Evolutionary conservation across 2,113 vertebrate species (phyloP).

Genomic region (Mesitornis unicolor): DNA sequence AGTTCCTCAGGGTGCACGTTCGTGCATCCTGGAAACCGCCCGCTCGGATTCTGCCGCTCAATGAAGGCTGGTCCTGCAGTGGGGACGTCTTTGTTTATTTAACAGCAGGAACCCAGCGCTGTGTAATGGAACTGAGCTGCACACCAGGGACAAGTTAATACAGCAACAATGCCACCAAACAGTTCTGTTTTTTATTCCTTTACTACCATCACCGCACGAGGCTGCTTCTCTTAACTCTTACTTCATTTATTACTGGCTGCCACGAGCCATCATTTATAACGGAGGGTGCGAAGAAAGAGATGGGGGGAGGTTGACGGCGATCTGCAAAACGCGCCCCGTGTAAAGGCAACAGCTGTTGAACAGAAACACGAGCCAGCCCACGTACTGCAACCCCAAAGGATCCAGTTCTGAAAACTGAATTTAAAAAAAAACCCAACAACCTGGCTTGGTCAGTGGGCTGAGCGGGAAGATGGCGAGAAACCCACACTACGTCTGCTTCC

Average conservation of each 20-base stretch:
- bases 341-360: neutral
- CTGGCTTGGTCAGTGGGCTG: neutral
- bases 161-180: neutral
- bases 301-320: neutral
- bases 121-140: neutral
- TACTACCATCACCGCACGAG: neutral
- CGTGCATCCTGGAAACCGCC: neutral
- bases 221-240: neutral
- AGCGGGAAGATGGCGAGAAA: neutral
- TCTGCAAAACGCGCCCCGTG: fast-evolving
- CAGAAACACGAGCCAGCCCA: neutral
- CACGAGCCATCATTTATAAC: fast-evolving
- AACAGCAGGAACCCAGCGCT: neutral
- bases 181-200: neutral
- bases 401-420: neutral
- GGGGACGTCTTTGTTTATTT: neutral
- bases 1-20: neutral
- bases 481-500: neutral
- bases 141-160: neutral
- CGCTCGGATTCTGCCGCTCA: neutral
- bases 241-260: neutral
- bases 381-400: neutral
- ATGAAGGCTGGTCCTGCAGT: neutral
- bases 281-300: neutral
- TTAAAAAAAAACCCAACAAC: neutral